Conservation (phyloP, 1,140 invertebrate species). For the Nephila pilipes region DNA sequence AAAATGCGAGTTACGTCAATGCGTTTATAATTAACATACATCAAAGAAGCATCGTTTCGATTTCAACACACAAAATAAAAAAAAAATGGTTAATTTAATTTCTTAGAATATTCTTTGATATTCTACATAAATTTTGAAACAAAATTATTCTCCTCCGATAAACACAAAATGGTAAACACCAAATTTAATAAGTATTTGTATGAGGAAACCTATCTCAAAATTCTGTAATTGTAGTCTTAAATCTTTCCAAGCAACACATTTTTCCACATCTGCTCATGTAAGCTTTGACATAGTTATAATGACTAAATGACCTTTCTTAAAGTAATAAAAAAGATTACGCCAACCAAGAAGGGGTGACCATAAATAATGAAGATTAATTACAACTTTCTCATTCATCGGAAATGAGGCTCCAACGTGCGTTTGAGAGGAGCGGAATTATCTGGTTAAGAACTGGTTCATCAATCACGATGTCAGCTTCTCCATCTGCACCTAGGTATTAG, state of each 20-base stretch:
- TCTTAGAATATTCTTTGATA: too few species aligned
- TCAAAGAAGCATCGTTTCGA: too few species aligned
- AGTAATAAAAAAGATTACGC: slow-evolving; percentile 46
- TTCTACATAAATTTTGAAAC: too few species aligned
- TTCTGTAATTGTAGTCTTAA: neutral
- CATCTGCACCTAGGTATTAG: slow-evolving; percentile 71
- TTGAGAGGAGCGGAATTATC: slow-evolving; percentile 59
- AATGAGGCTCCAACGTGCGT: slow-evolving; percentile 38
- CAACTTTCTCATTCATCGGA: slow-evolving; percentile 62
- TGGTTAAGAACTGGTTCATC: slow-evolving; percentile 70
- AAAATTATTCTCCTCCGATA: too few species aligned
- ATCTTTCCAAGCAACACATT: neutral
- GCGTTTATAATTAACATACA: too few species aligned
- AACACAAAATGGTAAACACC: too few species aligned
- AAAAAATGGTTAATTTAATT: too few species aligned
- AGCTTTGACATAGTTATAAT: slow-evolving; percentile 48
- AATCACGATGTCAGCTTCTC: slow-evolving; percentile 61
- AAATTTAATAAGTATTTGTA: too few species aligned
- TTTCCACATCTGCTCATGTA: neutral
- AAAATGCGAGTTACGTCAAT: too few species aligned
- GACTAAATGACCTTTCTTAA: slow-evolving; percentile 62
- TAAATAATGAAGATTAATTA: slow-evolving; percentile 76
- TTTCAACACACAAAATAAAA: too few species aligned
- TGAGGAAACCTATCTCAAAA: too few species aligned
- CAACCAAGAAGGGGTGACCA: slow-evolving; percentile 53